Evolutionary conservation across 1,140 invertebrate genomes (phyloP).

Genomic region (Drosophila littoralis): DNA sequence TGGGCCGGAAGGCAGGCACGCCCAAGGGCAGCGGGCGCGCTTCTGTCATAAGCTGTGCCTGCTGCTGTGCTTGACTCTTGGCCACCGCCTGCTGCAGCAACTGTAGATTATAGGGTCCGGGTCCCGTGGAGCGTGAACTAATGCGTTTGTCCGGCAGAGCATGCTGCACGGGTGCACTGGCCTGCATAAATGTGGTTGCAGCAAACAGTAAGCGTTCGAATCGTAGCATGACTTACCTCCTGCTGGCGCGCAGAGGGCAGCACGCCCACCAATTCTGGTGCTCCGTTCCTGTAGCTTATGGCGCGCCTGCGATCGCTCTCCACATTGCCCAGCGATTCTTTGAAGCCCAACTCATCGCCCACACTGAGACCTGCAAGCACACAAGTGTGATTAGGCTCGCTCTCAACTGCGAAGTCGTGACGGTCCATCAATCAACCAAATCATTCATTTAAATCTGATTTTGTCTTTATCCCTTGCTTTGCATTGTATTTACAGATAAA

Average conservation of each 20-base stretch:
- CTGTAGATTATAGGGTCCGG: constrained; percentile 59
- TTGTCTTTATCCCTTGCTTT: constrained; percentile 33
- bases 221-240: constrained; percentile 25
- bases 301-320: constrained; percentile 89
- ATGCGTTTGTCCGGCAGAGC: constrained; percentile 67
- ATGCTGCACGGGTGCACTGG: constrained; percentile 32
- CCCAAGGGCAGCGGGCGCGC: constrained; percentile 86
- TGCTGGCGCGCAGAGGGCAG: constrained; percentile 67
- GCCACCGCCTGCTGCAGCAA: constrained; percentile 52
- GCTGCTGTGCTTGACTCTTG: constrained; percentile 31
- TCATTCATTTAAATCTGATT: constrained; percentile 45
- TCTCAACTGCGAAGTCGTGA: constrained; percentile 2
- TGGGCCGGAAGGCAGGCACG: constrained; percentile 90
- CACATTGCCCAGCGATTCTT: constrained; percentile 90
- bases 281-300: constrained; percentile 86
- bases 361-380: constrained; percentile 89
- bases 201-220: not conserved
- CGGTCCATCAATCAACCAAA: constrained; percentile 57
- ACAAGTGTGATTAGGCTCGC: constrained; percentile 25
- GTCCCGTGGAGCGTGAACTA: constrained; percentile 66
- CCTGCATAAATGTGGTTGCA: constrained; percentile 1
- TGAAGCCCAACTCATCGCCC: constrained; percentile 92
- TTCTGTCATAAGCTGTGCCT: constrained; percentile 83
- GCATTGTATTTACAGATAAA: constrained; percentile 35
- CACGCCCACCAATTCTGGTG: constrained; percentile 73